Evolutionary conservation across 2,797 vertebrate genomes (phyloP), one percentile per base, ranked within the genome.

Genomic region (Lepidocolaptes lacrymiger): DNA sequence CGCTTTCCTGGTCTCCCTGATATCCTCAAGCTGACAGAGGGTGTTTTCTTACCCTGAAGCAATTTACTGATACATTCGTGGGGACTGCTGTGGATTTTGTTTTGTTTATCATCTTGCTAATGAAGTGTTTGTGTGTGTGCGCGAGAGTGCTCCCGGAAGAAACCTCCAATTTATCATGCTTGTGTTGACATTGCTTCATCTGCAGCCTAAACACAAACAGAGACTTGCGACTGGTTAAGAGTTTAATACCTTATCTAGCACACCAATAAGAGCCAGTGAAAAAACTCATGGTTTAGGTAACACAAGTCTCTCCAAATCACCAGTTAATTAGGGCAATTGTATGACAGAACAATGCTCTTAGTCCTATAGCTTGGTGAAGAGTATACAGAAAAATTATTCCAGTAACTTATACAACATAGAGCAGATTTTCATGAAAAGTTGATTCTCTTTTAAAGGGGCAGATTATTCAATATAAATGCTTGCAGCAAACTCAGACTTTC

Each of bases 101-200:
- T 94, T 91, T 94, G 80, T 95, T 96, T 87, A 88, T 85, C 21
- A 0, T 94, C 67, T 76, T 66, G 63, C 71, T 95, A 97, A 93
- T 92, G 71, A 94, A 91, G 52, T 93, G 85, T 73, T 85, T 93
- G 83, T 90, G 89, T 85, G 76, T 58, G 41, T 54, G 43, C 69
- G 51, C 61, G 64, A 39, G 66, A 95, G 51, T 9, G 3, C 75
- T 89, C 56, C 1, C 0, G 3, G 77, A 95, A 93, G 69, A 93
- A 94, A 54, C 66, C 59, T 95, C 73, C 95, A 79, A 79, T 94
- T 95, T 88, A 84, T 95, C 86, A 75, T 36, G 43, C 41, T 85
- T 76, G 59, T 94, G 82, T 90, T 93, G 92, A 93, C 69, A 46
- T 52, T 81, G 62, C 75, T 81, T 93, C 82, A 34, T 94, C 74